phyloP scores from a whole-genome alignment of 1,140 invertebrate species.

The Procambarus clarkii region DNA sequence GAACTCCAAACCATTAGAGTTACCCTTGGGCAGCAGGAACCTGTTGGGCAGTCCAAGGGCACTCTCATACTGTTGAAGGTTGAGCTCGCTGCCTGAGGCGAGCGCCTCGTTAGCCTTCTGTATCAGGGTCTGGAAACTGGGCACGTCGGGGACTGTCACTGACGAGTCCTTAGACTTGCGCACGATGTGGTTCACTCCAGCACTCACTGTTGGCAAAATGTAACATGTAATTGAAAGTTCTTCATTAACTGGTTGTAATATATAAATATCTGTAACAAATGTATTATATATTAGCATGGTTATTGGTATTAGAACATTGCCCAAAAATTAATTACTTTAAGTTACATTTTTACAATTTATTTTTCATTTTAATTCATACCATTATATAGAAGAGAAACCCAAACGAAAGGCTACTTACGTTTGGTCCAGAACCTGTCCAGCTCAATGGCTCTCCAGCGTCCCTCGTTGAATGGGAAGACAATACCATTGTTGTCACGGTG shows the following conservation, averaged over 20 bases:
- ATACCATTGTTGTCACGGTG: constrained; percentile 38
- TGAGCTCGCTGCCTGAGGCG: background rate
- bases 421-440: constrained; percentile 47
- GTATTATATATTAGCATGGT: background rate
- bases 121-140: constrained; percentile 35
- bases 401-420: constrained; percentile 6
- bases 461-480: constrained; percentile 18
- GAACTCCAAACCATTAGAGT: constrained; percentile 21
- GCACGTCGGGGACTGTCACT: constrained; percentile 45
- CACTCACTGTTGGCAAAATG: constrained; percentile 8
- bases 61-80: constrained; percentile 31
- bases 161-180: constrained; percentile 14
- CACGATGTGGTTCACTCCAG: background rate
- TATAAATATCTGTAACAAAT: background rate
- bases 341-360: background rate
- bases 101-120: constrained; percentile 27
- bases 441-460: constrained; percentile 37
- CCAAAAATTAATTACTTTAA: background rate
- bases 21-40: constrained; percentile 51
- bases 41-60: constrained; percentile 44
- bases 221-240: background rate
- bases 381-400: background rate
- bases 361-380: background rate
- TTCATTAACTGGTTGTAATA: background rate
- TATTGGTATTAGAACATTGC: background rate